These are phyloP conservation scores for Entomyzon cyanotis DNA, from an alignment of 2,113 vertebrate species.

Conservation along the genomic window DNA sequence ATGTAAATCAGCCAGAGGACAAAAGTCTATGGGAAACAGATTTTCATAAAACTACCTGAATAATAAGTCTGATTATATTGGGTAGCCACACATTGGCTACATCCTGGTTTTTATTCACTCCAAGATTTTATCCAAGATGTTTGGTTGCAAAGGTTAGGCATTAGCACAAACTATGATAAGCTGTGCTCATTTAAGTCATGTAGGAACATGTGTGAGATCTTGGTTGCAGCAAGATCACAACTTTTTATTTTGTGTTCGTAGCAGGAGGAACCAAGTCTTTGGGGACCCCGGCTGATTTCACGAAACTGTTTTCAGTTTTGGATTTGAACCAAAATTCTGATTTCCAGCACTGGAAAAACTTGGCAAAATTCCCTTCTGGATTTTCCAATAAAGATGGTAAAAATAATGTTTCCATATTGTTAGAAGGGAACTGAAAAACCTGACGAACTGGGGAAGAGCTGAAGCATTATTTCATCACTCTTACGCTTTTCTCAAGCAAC, in stretches of 20 bases:
- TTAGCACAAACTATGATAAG: background rate
- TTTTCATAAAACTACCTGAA: background rate
- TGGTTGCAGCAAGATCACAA: background rate
- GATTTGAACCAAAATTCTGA: background rate
- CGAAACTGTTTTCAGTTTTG: background rate
- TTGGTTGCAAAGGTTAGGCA: background rate
- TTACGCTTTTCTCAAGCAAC: background rate
- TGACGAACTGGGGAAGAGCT: background rate
- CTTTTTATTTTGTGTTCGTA: background rate
- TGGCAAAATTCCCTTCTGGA: background rate
- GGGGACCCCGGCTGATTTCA: background rate
- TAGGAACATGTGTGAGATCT: background rate
- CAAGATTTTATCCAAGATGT: background rate
- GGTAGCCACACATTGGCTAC: background rate
- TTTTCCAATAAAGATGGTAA: background rate
- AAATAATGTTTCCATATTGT: background rate
- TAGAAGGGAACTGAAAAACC: background rate
- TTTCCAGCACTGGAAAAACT: background rate
- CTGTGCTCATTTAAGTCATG: background rate
- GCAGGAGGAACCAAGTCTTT: background rate
- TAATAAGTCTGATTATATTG: background rate
- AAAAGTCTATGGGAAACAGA: background rate
- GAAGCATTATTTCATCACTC: background rate
- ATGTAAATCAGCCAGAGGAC: background rate
- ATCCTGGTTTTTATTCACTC: background rate